Conservation (phyloP, 1,140 invertebrate species). For the Armadillidium nasatum region DNA sequence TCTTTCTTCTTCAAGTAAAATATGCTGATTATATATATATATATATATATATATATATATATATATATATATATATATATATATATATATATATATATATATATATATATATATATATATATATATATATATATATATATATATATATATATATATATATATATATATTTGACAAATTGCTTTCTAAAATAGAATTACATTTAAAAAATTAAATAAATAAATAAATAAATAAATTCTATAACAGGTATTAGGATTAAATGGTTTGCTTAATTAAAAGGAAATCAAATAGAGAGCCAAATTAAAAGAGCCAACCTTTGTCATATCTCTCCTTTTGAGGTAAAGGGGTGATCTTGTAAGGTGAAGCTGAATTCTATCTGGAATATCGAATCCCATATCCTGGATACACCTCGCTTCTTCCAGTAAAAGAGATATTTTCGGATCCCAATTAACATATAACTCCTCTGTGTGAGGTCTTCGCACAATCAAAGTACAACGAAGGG, state of each 20-base stretch:
- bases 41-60: slow-evolving; percentile 30
- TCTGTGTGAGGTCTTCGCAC: slow-evolving; percentile 36
- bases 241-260: not conserved
- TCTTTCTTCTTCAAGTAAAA: slow-evolving; percentile 36
- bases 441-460: slow-evolving; percentile 44
- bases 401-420: slow-evolving; percentile 40
- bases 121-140: slow-evolving; percentile 18
- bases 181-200: too few species aligned
- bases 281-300: slow-evolving; percentile 23
- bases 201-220: too few species aligned
- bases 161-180: not conserved
- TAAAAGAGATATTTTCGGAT: slow-evolving; percentile 38
- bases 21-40: slow-evolving; percentile 43
- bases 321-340: slow-evolving; percentile 37
- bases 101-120: slow-evolving; percentile 22
- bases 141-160: slow-evolving; percentile 27
- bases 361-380: slow-evolving; percentile 39
- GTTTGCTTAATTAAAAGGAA: too few species aligned
- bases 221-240: too few species aligned
- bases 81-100: slow-evolving; percentile 23
- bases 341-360: slow-evolving; percentile 39
- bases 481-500: slow-evolving; percentile 38
- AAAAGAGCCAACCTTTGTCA: slow-evolving; percentile 14
- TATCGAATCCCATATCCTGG: slow-evolving; percentile 38
- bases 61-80: slow-evolving; percentile 24